Evolutionary conservation across 2,113 vertebrate genomes (phyloP).

Genomic region (Leptobrachium ailaonicum): DNA sequence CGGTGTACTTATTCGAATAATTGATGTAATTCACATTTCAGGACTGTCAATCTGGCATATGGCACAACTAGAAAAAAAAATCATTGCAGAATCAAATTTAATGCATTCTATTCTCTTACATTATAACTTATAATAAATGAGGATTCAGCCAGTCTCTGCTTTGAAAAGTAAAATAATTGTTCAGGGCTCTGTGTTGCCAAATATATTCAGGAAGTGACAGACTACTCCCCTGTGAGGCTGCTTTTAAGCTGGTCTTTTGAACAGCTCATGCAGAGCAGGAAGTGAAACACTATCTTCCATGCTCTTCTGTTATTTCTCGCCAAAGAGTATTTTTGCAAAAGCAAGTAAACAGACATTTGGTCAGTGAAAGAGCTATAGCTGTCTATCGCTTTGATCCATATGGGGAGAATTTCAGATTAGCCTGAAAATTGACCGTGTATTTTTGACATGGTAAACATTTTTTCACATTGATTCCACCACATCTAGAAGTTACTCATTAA

Average conservation of each 20-base stretch:
- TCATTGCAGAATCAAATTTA: constrained; percentile 29
- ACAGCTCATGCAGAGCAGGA: constrained; percentile 56
- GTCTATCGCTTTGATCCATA: constrained; percentile 11
- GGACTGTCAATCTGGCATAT: constrained; percentile 35
- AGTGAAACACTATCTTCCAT: constrained; percentile 47
- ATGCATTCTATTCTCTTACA: constrained; percentile 12
- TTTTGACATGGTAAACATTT: not conserved
- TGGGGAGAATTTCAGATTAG: not conserved
- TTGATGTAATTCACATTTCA: constrained; percentile 30
- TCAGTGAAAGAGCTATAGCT: not conserved
- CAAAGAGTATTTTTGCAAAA: constrained; percentile 9
- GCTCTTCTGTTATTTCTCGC: constrained; percentile 43
- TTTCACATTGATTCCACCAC: not conserved
- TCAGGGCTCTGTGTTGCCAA: constrained; percentile 55
- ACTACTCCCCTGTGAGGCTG: constrained; percentile 48
- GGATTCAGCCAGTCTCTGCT: constrained; percentile 11
- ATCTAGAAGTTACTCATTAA: too few species aligned
- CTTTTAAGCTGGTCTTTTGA: constrained; percentile 59
- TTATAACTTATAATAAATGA: not conserved
- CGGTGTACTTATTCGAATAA: constrained; percentile 38
- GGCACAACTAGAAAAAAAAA: constrained; percentile 18
- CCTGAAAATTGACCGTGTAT: not conserved
- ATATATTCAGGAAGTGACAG: constrained; percentile 66
- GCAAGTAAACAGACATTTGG: constrained; percentile 4
- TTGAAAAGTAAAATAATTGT: constrained; percentile 16